Conservation (phyloP, 2,888 invertebrate species). For the Lysandra coridon region DNA sequence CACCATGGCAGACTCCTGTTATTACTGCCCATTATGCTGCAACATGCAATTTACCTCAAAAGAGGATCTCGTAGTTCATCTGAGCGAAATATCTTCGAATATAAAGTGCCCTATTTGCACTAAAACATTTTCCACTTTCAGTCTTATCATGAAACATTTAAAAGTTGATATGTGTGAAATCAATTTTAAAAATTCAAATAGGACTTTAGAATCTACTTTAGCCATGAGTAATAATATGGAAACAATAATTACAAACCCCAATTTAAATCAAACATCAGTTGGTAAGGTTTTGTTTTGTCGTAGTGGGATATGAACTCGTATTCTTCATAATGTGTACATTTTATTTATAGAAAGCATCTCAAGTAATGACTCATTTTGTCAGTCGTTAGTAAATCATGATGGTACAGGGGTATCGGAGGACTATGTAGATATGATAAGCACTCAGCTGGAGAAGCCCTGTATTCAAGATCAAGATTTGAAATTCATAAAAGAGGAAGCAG, state of each 20-base stretch:
- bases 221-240: slow-evolving; percentile 4
- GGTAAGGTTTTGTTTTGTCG: background rate
- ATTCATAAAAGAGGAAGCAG: slow-evolving; percentile 57
- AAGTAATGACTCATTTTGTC: slow-evolving; percentile 4
- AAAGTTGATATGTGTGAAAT: slow-evolving; percentile 58
- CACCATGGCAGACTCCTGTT: slow-evolving; percentile 76
- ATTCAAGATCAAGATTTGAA: slow-evolving; percentile 58
- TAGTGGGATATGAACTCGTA: background rate
- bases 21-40: slow-evolving; percentile 84
- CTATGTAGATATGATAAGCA: slow-evolving; percentile 59
- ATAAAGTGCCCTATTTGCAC: slow-evolving; percentile 82
- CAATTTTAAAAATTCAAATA: slow-evolving; percentile 16
- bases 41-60: slow-evolving; percentile 81
- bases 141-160: slow-evolving; percentile 80
- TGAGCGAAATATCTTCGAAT: slow-evolving; percentile 72
- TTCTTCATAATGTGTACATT: background rate
- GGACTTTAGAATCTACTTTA: slow-evolving; percentile 23
- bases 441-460: slow-evolving; percentile 53
- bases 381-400: slow-evolving; percentile 9
- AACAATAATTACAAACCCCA: background rate
- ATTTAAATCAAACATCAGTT: slow-evolving; percentile 20
- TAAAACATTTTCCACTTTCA: slow-evolving; percentile 73
- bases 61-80: slow-evolving; percentile 75
- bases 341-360: slow-evolving; percentile 12
- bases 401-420: slow-evolving; percentile 51